Evolutionary conservation across 2,113 vertebrate species (phyloP).

Genomic region (Orycteropus afer): DNA sequence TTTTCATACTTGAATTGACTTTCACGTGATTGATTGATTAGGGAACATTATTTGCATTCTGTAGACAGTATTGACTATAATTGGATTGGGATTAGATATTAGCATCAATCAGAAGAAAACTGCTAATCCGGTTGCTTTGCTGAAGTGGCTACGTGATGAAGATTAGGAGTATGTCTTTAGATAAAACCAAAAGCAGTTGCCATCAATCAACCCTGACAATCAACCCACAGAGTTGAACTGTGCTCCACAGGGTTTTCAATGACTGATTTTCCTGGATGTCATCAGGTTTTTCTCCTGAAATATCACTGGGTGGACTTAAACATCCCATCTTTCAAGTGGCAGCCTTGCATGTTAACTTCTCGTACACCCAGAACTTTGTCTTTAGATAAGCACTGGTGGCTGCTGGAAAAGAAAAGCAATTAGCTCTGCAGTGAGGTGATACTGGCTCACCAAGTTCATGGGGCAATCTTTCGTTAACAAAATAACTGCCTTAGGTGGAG

Average conservation of each 20-base stretch:
- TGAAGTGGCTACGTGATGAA: background rate
- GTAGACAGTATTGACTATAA: background rate
- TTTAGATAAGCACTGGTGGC: background rate
- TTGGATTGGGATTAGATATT: constrained; percentile 33
- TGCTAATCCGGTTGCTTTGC: background rate
- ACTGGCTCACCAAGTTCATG: background rate
- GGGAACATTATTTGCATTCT: constrained; percentile 22
- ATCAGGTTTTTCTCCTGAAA: no score
- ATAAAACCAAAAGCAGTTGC: no score
- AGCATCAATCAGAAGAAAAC: background rate
- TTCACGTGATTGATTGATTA: constrained; percentile 24
- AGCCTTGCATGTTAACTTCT: no score
- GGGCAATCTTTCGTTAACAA: background rate
- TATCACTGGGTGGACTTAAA: no score
- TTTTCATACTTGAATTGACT: constrained; percentile 22
- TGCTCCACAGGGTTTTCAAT: no score
- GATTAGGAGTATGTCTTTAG: background rate
- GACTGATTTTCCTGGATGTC: no score
- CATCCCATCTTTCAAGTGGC: no score
- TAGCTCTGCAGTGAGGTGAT: background rate
- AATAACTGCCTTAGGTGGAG: background rate
- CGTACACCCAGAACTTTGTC: no score
- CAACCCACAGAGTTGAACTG: no score
- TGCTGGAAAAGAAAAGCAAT: constrained; percentile 37
- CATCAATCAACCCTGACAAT: no score